Conservation (phyloP, 1,140 invertebrate genomes). For the Heterodera schachtii region DNA sequence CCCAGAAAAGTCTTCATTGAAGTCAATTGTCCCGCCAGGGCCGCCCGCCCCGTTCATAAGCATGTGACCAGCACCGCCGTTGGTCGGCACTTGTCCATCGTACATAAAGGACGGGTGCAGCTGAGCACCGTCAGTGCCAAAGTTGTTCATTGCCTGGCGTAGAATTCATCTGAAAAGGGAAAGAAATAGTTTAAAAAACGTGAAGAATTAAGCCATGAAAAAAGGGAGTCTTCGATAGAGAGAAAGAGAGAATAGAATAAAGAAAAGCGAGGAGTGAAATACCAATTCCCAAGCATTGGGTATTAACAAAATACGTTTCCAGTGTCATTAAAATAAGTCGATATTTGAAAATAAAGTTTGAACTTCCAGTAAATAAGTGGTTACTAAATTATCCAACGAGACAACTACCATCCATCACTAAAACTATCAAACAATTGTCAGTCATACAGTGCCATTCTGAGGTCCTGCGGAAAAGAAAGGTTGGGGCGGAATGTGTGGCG, state of each 20-base stretch:
- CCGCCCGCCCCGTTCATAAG: slow-evolving; percentile 21
- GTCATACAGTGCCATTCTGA: not conserved
- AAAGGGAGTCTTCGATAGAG: too few species aligned
- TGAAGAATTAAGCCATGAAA: too few species aligned
- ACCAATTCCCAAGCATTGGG: too few species aligned
- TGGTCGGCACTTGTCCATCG: not conserved
- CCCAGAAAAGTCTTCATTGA: slow-evolving; percentile 3
- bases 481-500: not conserved
- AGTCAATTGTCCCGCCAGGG: not conserved
- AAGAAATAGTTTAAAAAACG: not conserved
- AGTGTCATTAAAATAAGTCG: too few species aligned
- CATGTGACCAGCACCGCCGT: not conserved
- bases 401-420: too few species aligned
- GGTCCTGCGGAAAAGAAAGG: not conserved
- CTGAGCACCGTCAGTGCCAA: slow-evolving; percentile 2
- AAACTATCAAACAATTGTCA: not conserved
- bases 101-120: not conserved
- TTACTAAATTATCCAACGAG: too few species aligned
- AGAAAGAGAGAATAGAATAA: too few species aligned
- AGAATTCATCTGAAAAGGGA: not conserved
- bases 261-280: too few species aligned
- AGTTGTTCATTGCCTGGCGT: not conserved
- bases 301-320: not conserved
- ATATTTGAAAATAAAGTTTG: too few species aligned
- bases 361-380: too few species aligned